phyloP scores from a whole-genome alignment of 2,797 vertebrate genomes.

The Sciurus vulgaris region DNA sequence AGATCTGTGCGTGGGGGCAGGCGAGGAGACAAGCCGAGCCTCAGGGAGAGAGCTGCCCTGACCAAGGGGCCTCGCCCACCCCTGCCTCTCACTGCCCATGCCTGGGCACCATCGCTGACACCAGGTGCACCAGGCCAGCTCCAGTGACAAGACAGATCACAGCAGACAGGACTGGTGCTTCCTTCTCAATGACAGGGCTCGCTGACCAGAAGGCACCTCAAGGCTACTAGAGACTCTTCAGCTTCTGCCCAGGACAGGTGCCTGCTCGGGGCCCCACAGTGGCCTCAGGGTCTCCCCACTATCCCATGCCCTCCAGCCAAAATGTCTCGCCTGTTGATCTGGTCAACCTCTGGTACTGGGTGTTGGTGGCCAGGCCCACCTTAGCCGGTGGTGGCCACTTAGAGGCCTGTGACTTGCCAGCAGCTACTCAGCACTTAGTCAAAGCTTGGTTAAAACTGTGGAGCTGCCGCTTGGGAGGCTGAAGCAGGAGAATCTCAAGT shows the following conservation, averaged over 20 bases:
- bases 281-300: not conserved
- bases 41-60: not conserved
- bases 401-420: not conserved
- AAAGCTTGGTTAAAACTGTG: not conserved
- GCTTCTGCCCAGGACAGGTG: not conserved
- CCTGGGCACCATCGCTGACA: not conserved
- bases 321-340: not conserved
- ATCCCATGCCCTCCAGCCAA: not conserved
- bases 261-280: rapidly evolving
- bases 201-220: not conserved
- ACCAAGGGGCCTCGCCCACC: not conserved
- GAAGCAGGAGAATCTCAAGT: too few relatives aligned
- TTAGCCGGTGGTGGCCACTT: not conserved
- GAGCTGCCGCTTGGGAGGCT: not conserved
- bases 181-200: not conserved
- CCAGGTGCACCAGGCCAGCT: not conserved
- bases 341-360: not conserved
- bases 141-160: not conserved
- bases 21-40: not conserved
- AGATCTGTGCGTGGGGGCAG: not conserved
- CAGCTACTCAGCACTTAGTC: not conserved
- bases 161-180: not conserved
- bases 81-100: rapidly evolving
- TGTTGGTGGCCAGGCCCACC: not conserved
- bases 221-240: not conserved